phyloP scores from a whole-genome alignment of 2,888 invertebrate species.

The Melitaea athalia region DNA sequence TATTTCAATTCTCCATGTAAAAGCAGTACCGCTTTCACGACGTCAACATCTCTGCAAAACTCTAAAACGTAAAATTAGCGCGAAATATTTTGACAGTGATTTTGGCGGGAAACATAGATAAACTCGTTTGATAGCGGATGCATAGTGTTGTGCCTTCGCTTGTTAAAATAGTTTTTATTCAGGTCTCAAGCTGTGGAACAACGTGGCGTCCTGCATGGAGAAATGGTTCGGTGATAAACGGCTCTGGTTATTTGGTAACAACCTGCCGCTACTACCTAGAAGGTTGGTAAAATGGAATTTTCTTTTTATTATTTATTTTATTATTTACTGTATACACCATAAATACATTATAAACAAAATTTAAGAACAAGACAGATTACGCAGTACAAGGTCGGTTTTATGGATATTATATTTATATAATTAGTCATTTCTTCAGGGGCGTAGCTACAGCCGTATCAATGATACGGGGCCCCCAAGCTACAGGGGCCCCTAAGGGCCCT shows the following conservation, averaged over 20 bases:
- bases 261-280: conserved; percentile 91
- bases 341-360: not conserved
- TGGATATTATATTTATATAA: no score
- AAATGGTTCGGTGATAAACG: conserved; percentile 96
- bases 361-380: no score
- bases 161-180: conserved; percentile 46
- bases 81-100: conserved; percentile 48
- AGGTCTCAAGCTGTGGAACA: conserved; percentile 70
- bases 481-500: no score
- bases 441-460: no score
- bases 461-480: no score
- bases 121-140: conserved; percentile 64
- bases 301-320: not conserved
- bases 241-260: conserved; percentile 95
- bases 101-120: conserved; percentile 65
- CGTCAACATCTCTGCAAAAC: conserved; percentile 49
- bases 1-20: conserved; percentile 60
- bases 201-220: conserved; percentile 88
- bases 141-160: conserved; percentile 49
- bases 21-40: conserved; percentile 61
- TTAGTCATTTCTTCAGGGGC: no score
- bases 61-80: conserved; percentile 30
- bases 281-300: conserved; percentile 81
- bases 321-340: not conserved
- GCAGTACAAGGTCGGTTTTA: no score